A percentile compares a stretch with the other conserved stretches of the same genome.
Conservation (phyloP, 2,797 vertebrate genomes). For the Sciurus carolinensis region DNA sequence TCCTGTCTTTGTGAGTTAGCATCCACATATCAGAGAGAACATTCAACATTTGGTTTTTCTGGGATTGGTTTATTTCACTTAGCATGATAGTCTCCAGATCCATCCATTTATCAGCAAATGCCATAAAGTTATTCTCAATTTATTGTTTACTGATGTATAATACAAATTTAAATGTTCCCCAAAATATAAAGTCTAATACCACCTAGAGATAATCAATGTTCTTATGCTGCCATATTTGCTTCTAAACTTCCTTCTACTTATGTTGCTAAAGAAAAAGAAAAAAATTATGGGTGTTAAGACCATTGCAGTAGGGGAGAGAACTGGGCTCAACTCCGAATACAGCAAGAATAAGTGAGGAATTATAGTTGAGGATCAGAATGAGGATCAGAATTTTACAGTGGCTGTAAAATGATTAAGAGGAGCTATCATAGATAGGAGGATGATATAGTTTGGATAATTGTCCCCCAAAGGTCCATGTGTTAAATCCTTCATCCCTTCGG, state of each 20-base stretch:
- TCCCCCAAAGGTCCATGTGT: not conserved
- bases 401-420: not conserved
- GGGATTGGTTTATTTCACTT: no score
- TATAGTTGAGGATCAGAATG: not conserved
- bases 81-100: no score
- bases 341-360: not conserved
- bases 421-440: not conserved
- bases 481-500: not conserved
- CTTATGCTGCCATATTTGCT: conserved; percentile 10
- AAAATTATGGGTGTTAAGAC: not conserved
- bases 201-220: not conserved
- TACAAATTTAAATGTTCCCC: not conserved
- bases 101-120: no score
- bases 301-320: not conserved
- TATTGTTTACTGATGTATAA: not conserved
- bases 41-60: no score
- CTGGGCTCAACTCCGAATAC: not conserved
- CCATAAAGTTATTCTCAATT: no score
- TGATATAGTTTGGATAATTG: not conserved
- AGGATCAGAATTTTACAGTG: no score
- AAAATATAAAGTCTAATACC: not conserved
- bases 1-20: no score
- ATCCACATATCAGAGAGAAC: no score
- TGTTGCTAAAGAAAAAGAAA: conserved; percentile 47
- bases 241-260: not conserved